Conservation (phyloP, 2,797 vertebrate species). For the Poeciliopsis infans region DNA sequence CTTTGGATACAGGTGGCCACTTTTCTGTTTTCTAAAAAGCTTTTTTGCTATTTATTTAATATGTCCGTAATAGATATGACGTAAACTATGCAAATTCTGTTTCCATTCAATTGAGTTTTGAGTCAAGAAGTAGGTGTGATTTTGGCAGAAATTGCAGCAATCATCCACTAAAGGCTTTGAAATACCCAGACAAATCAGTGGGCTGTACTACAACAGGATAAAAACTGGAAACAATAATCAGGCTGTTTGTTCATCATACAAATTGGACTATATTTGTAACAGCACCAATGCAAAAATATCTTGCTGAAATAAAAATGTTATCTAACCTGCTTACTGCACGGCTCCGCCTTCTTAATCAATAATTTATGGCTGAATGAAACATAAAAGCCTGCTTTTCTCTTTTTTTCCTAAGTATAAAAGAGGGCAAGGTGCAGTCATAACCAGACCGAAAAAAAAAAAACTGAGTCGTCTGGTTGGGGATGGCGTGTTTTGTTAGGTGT, state of each 20-base stretch:
- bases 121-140: conserved; percentile 1
- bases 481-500: neutral
- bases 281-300: neutral
- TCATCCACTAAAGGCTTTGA: conserved; percentile 16
- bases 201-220: conserved; percentile 1
- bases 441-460: neutral
- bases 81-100: neutral
- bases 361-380: conserved; percentile 1
- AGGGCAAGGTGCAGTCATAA: neutral
- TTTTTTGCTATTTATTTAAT: conserved; percentile 1
- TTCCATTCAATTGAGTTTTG: neutral
- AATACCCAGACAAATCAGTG: conserved; percentile 17
- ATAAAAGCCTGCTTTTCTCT: neutral
- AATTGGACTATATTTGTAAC: neutral
- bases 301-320: neutral
- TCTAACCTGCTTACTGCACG: neutral
- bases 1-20: neutral
- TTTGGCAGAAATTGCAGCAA: conserved; percentile 7
- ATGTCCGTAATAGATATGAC: neutral
- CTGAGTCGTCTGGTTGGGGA: neutral
- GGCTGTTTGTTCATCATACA: neutral
- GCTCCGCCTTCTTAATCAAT: neutral
- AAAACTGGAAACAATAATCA: conserved; percentile 19
- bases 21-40: neutral
- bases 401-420: neutral